Conservation (phyloP, 2,888 invertebrate species). For the Noctuana brunneofusca region DNA sequence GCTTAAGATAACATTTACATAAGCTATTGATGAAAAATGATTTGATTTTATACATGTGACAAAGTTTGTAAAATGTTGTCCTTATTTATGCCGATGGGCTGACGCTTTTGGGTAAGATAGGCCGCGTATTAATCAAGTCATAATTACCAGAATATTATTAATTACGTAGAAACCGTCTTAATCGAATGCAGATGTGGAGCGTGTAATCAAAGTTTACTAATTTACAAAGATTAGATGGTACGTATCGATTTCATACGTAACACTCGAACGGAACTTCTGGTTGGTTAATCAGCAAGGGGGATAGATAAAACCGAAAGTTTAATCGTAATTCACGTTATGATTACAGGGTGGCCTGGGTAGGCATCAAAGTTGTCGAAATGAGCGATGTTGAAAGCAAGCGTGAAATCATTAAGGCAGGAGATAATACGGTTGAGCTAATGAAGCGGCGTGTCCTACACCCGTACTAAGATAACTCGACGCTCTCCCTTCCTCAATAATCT, state of each 20-base stretch:
- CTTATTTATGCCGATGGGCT: constrained; percentile 14
- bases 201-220: constrained; percentile 56
- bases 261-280: constrained; percentile 57
- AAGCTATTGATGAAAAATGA: not conserved
- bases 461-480: constrained; percentile 50
- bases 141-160: constrained; percentile 34
- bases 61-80: constrained; percentile 7
- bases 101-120: constrained; percentile 19
- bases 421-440: constrained; percentile 72
- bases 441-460: constrained; percentile 51
- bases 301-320: constrained; percentile 69
- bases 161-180: constrained; percentile 33
- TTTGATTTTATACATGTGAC: not conserved
- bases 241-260: constrained; percentile 64
- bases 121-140: constrained; percentile 30
- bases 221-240: constrained; percentile 57
- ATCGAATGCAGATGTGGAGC: constrained; percentile 44
- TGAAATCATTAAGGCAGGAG: constrained; percentile 70
- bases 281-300: constrained; percentile 61
- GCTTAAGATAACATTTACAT: constrained; percentile 13
- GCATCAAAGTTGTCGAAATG: constrained; percentile 55
- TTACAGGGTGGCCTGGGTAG: constrained; percentile 52
- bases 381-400: constrained; percentile 59
- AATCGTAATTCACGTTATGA: constrained; percentile 68
- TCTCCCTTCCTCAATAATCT: constrained; percentile 38